phyloP scores from a whole-genome alignment of 2,888 invertebrate genomes.

The Plagodis pulveraria region DNA sequence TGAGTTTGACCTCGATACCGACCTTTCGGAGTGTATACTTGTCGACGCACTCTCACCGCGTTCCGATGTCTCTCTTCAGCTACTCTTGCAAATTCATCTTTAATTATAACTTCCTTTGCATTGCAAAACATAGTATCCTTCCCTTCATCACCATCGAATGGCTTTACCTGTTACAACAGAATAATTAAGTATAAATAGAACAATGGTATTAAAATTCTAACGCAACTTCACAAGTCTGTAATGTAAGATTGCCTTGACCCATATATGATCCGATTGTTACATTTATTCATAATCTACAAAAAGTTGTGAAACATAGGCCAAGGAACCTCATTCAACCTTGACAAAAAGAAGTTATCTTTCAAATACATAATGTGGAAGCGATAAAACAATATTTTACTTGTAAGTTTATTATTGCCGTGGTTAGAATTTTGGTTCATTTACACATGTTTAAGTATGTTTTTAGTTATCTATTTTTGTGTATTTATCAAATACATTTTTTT shows the following conservation, averaged over 20 bases:
- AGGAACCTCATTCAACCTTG: slow-evolving; percentile 65
- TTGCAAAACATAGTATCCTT: slow-evolving; percentile 50
- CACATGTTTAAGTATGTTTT: too few relatives aligned
- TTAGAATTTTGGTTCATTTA: neutral
- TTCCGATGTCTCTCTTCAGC: slow-evolving; percentile 22
- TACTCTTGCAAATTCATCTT: slow-evolving; percentile 16
- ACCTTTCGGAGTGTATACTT: slow-evolving; percentile 61
- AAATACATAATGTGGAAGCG: slow-evolving; percentile 34
- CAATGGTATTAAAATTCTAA: slow-evolving; percentile 26
- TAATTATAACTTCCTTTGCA: slow-evolving; percentile 31
- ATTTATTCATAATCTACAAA: slow-evolving; percentile 50
- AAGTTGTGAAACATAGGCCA: slow-evolving; percentile 71
- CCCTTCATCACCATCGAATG: slow-evolving; percentile 32
- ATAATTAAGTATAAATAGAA: slow-evolving; percentile 18
- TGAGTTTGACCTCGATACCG: slow-evolving; percentile 91
- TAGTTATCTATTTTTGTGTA: too few relatives aligned
- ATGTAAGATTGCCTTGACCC: slow-evolving; percentile 37
- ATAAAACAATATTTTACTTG: slow-evolving; percentile 12
- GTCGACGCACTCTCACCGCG: slow-evolving; percentile 54
- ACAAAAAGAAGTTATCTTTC: slow-evolving; percentile 61
- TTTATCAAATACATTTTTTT: too few relatives aligned
- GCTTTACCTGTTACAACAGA: slow-evolving; percentile 54
- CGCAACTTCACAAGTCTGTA: slow-evolving; percentile 19
- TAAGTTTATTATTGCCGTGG: neutral
- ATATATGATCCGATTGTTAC: slow-evolving; percentile 41